Evolutionary conservation across 2,888 invertebrate genomes (phyloP), one percentile per base, ranked within the genome.

Genomic region (Agonopterix subpropinquella): DNA sequence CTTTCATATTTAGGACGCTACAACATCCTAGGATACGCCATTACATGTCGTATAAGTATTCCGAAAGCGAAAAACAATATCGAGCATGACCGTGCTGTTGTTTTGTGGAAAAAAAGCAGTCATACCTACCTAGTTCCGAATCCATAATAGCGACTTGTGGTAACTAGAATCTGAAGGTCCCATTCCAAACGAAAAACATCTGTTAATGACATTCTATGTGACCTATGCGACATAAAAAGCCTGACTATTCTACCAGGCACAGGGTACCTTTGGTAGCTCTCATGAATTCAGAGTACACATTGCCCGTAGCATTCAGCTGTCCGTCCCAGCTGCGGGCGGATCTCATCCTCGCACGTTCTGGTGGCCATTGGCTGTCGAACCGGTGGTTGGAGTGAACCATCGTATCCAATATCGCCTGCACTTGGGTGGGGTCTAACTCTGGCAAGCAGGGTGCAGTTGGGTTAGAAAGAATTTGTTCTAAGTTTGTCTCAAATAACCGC

Each of bases 391-490:
- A 68, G 62, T 67, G 74, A 51, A 80, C 84, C 74, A 81, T 62
- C 53, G 77, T 86, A 53, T 78, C 74, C 76, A 82, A 62, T 55
- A 87, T 84, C 58, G 84, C 86, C 68, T 79, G 74, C 61, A 85
- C 72, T 79, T 87, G 85, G 57, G 77, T 80, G 51, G 77, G 73
- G 58, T 86, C 78, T 78, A 87, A 66, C 62, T 86, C 86, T 87
- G 85, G 72, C 70, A 70, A 82, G 52, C 52, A 52, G 48, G 46
- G 47, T 49, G 52, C 51, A 54, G 54, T 61, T 28, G 28, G 7
- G 28, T 28, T 28, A 28, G 28, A 28, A 28, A 28, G 28, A 28
- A 28, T 28, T 28, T 5, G 5, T 7, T 28, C 28, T 28, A 28
- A 28, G 5, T 28, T 28, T 28, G 28, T 28, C 28, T 28, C 28